These are phyloP conservation scores for Silurus glanis DNA, from an alignment of 2,113 vertebrate genomes.

Conservation along the genomic window DNA sequence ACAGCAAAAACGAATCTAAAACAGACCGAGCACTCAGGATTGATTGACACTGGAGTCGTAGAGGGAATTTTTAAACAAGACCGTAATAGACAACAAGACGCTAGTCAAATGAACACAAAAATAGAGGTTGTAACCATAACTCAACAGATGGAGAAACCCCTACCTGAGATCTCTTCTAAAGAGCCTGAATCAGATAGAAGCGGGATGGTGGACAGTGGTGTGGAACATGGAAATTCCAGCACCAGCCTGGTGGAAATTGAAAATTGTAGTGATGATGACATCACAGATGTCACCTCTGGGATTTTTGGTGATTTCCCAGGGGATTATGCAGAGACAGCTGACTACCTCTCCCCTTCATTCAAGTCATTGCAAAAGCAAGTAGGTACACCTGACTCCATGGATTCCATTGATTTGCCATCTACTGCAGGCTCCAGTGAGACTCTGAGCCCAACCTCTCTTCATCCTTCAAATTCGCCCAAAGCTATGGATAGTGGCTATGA, in stretches of 20 bases:
- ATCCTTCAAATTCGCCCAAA: constrained; percentile 76
- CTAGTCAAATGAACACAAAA: constrained; percentile 48
- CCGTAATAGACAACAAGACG: constrained; percentile 20
- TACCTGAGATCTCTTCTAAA: constrained; percentile 48
- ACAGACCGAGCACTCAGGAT: constrained; percentile 50
- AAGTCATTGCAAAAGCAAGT: constrained; percentile 83
- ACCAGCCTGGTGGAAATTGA: constrained; percentile 72
- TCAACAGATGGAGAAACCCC: constrained; percentile 37
- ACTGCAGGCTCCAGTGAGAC: constrained; percentile 76
- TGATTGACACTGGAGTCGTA: constrained; percentile 48
- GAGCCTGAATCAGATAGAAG: constrained; percentile 68
- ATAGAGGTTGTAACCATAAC: constrained; percentile 53
- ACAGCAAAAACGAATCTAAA: constrained; percentile 48
- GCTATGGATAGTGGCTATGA: constrained; percentile 94
- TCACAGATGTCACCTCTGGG: constrained; percentile 79
- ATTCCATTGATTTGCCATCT: constrained; percentile 83
- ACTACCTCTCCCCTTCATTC: constrained; percentile 63
- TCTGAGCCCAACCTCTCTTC: constrained; percentile 71
- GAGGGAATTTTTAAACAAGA: constrained; percentile 8
- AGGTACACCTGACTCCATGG: constrained; percentile 84
- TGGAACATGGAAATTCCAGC: constrained; percentile 72
- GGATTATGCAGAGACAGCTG: constrained; percentile 67
- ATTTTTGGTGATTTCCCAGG: constrained; percentile 73
- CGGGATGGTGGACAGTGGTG: constrained; percentile 48
- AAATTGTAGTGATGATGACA: constrained; percentile 77